Evolutionary conservation across 2,113 vertebrate genomes (phyloP).

Genomic region (Sapajus apella): DNA sequence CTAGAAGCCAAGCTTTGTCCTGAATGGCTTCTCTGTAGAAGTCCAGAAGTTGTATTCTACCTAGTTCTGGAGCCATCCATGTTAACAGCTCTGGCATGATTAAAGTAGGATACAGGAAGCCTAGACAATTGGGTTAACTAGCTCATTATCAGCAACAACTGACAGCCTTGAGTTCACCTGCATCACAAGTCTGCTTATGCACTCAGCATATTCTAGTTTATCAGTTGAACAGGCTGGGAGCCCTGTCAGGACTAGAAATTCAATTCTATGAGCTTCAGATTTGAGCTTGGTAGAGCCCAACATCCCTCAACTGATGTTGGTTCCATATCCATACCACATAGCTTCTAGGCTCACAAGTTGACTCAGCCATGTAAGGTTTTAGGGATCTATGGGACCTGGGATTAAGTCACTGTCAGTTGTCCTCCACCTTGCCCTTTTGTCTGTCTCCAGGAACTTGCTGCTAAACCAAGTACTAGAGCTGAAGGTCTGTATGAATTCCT

Average conservation of each 20-base stretch:
- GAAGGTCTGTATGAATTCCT: background rate
- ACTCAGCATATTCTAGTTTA: background rate
- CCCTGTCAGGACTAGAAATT: background rate
- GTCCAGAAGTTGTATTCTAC: background rate
- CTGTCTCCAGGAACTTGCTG: background rate
- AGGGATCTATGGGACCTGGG: background rate
- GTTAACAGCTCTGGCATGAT: background rate
- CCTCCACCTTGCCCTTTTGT: rapidly evolving
- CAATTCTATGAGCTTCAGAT: background rate
- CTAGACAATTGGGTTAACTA: background rate
- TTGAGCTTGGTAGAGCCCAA: background rate
- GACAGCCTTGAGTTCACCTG: rapidly evolving
- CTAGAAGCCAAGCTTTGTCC: background rate
- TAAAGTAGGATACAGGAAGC: background rate
- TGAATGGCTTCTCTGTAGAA: background rate
- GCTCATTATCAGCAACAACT: background rate
- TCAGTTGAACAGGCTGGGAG: background rate
- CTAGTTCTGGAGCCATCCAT: background rate
- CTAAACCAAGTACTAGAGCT: background rate
- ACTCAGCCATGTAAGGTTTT: background rate
- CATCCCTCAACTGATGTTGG: background rate
- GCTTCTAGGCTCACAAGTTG: no score
- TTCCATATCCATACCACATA: background rate
- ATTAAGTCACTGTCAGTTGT: background rate
- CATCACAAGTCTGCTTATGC: background rate